These are phyloP conservation scores for Muricea muricata DNA, from an alignment of 92 coral and sea anemone species.

Conservation along the genomic window DNA sequence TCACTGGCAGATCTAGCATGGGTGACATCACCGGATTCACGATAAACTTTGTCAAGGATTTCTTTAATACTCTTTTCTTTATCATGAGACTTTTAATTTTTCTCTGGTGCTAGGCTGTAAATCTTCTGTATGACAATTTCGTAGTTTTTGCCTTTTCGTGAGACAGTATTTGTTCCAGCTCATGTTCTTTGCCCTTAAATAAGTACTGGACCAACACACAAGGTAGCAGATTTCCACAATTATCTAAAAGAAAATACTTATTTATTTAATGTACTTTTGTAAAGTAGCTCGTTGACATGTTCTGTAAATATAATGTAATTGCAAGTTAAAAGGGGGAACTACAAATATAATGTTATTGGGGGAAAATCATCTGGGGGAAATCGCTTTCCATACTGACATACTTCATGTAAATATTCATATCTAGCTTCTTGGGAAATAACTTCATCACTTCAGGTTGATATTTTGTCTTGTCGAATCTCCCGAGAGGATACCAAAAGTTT, in stretches of 20 bases:
- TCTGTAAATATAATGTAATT: background rate
- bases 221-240: slow-evolving; percentile 25
- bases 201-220: slow-evolving; percentile 51
- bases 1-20: slow-evolving; percentile 46
- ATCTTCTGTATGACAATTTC: slow-evolving; percentile 41
- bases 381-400: too few species aligned
- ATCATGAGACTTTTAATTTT: slow-evolving; percentile 25
- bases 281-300: background rate
- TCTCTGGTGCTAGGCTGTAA: slow-evolving; percentile 49
- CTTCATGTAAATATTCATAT: too few species aligned
- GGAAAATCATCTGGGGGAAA: too few species aligned
- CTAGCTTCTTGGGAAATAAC: too few species aligned
- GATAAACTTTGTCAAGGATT: slow-evolving; percentile 49
- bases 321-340: slow-evolving; percentile 7
- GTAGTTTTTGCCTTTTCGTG: slow-evolving; percentile 46
- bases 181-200: slow-evolving; percentile 53
- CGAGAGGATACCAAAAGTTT: too few species aligned
- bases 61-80: slow-evolving; percentile 47
- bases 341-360: too few species aligned
- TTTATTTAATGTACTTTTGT: background rate
- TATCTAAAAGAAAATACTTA: slow-evolving; percentile 23
- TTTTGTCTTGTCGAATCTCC: too few species aligned
- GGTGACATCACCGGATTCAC: slow-evolving; percentile 48
- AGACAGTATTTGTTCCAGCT: slow-evolving; percentile 11
- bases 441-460: too few species aligned